Evolutionary conservation across 2,888 invertebrate genomes (phyloP).

Genomic region (Diplolepis rosae): DNA sequence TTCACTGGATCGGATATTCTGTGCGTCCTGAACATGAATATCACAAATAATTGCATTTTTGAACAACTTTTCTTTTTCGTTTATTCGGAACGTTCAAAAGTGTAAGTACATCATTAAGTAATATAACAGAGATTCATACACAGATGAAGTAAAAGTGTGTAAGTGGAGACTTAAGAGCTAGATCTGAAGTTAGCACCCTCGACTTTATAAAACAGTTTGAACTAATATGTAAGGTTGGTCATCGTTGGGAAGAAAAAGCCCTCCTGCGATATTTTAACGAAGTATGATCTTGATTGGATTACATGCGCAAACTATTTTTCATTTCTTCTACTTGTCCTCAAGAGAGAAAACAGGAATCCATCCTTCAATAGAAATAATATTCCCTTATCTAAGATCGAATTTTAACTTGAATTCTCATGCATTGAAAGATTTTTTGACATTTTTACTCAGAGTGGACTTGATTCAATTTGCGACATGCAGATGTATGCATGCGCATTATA

Average conservation of each 20-base stretch:
- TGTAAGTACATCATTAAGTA: no score
- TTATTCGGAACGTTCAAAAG: no score
- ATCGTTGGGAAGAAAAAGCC: slow-evolving; percentile 20
- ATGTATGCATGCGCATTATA: slow-evolving; percentile 19
- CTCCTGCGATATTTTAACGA: slow-evolving; percentile 1
- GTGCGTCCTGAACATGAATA: no score
- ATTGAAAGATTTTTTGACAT: no score
- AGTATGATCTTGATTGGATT: slow-evolving; percentile 20
- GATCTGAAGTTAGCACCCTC: background rate
- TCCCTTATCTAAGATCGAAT: no score
- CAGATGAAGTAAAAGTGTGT: slow-evolving; percentile 6
- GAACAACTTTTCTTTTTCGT: no score
- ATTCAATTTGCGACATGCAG: slow-evolving; percentile 12
- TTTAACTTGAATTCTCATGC: no score
- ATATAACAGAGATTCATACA: background rate
- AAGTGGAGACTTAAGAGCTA: slow-evolving; percentile 3
- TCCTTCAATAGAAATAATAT: no score
- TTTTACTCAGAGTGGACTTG: no score
- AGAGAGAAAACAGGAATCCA: background rate
- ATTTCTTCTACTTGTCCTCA: background rate
- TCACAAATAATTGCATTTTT: no score
- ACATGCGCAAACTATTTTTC: background rate
- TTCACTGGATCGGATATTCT: no score
- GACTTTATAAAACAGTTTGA: background rate
- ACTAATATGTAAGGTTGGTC: background rate